phyloP scores from a whole-genome alignment of 2,797 vertebrate genomes.

The Cryptoblepharus egeriae region DNA sequence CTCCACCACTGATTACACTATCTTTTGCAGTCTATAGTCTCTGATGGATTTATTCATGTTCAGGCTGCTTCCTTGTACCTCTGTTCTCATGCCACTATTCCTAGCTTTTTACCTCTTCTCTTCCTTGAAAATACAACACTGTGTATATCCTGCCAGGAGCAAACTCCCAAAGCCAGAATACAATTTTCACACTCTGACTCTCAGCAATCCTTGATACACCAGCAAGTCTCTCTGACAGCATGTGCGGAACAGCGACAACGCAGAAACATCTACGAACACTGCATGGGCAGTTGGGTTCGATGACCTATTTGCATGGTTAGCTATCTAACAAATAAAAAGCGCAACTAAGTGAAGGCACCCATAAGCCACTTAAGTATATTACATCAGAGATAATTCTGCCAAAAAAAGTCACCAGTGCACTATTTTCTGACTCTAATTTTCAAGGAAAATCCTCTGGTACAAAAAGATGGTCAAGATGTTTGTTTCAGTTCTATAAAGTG shows the following conservation, averaged over 20 bases:
- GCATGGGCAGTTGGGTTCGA: not conserved
- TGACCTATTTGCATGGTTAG: not conserved
- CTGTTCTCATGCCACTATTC: too few relatives aligned
- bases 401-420: not conserved
- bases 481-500: constrained; percentile 32
- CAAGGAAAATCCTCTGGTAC: not conserved
- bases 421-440: constrained; percentile 9
- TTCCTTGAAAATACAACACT: too few relatives aligned
- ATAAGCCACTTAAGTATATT: not conserved
- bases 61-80: not conserved
- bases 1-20: too few relatives aligned
- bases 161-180: not conserved
- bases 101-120: too few relatives aligned
- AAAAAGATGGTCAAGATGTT: not conserved
- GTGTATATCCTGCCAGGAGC: too few relatives aligned
- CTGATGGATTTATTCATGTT: not conserved
- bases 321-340: not conserved
- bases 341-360: too few relatives aligned
- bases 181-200: not conserved
- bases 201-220: not conserved
- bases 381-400: not conserved
- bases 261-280: not conserved
- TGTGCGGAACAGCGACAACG: not conserved
- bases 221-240: not conserved
- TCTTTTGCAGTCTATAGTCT: not conserved